Conservation (phyloP, 2,113 vertebrate species). For the Burhinus bistriatus region DNA sequence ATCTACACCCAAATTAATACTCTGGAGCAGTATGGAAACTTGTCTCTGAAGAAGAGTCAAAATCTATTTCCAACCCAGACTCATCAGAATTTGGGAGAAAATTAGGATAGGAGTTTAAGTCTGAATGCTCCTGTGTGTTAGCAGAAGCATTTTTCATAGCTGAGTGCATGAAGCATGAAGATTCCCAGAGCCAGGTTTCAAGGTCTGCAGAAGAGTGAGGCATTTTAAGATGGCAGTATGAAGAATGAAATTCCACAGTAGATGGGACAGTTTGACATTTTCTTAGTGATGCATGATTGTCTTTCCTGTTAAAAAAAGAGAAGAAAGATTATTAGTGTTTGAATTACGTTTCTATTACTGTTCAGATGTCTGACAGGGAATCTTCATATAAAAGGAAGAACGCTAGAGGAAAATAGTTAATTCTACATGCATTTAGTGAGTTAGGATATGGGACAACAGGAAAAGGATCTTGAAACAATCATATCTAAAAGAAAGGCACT, state of each 20-base stretch:
- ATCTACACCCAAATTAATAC: conserved; percentile 6
- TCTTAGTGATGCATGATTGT: conserved; percentile 60
- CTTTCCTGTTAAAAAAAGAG: conserved; percentile 24
- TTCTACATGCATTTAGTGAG: not conserved
- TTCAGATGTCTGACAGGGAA: not conserved
- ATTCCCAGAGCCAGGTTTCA: conserved; percentile 76
- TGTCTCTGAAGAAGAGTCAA: conserved; percentile 53
- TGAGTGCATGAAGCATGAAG: conserved; percentile 31
- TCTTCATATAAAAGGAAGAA: not conserved
- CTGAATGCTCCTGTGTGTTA: not conserved
- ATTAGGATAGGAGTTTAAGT: not conserved
- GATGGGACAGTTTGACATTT: conserved; percentile 73
- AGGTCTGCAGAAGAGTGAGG: conserved; percentile 72
- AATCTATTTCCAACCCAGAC: conserved; percentile 33
- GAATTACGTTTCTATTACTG: not conserved
- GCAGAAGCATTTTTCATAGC: not conserved
- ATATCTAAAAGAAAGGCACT: not conserved
- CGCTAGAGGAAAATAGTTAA: not conserved
- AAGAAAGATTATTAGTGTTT: not conserved
- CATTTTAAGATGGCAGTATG: conserved; percentile 29
- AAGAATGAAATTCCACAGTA: conserved; percentile 1
- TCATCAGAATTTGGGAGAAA: conserved; percentile 38
- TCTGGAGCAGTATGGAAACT: conserved; percentile 64
- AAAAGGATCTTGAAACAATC: not conserved
- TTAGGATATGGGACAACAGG: not conserved